phyloP scores from a whole-genome alignment of 92 coral and sea anemone species.

The Bergia sp. region DNA sequence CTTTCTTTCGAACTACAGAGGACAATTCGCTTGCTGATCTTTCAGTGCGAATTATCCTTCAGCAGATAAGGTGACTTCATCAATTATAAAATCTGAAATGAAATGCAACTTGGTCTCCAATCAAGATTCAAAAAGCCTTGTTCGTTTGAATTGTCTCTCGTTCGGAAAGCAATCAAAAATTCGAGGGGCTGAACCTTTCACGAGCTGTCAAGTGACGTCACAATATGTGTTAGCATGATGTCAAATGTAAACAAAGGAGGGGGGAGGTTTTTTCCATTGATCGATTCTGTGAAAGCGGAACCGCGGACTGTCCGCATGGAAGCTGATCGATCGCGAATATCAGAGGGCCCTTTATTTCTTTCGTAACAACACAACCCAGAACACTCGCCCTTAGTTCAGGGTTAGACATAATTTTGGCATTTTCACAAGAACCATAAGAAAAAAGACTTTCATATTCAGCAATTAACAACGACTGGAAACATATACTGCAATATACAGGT shows the following conservation, averaged over 20 bases:
- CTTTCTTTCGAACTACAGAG: constrained; percentile 1
- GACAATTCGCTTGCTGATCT: background rate
- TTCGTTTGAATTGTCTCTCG: background rate
- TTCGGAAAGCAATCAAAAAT: constrained; percentile 45
- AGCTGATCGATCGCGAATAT: constrained; percentile 27
- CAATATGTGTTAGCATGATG: constrained; percentile 88
- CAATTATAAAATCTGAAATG: background rate
- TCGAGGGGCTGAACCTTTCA: constrained; percentile 38
- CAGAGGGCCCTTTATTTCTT: constrained; percentile 32
- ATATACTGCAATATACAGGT: constrained; percentile 27
- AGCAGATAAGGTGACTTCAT: constrained; percentile 18
- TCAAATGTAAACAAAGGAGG: constrained; percentile 94
- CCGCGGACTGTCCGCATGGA: constrained; percentile 71
- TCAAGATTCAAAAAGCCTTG: constrained; percentile 10
- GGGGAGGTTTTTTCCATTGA: constrained; percentile 93
- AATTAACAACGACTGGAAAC: constrained; percentile 4
- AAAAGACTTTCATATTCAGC: background rate
- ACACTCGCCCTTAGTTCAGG: background rate
- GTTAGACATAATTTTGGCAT: background rate
- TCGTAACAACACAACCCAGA: constrained; percentile 32
- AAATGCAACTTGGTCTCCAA: constrained; percentile 18
- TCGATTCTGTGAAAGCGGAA: constrained; percentile 86
- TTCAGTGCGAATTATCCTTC: constrained; percentile 1
- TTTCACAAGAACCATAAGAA: background rate
- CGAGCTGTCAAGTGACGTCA: constrained; percentile 94